Evolutionary conservation across 2,888 invertebrate genomes (phyloP).

Genomic region (Augochlorella aurata): DNA sequence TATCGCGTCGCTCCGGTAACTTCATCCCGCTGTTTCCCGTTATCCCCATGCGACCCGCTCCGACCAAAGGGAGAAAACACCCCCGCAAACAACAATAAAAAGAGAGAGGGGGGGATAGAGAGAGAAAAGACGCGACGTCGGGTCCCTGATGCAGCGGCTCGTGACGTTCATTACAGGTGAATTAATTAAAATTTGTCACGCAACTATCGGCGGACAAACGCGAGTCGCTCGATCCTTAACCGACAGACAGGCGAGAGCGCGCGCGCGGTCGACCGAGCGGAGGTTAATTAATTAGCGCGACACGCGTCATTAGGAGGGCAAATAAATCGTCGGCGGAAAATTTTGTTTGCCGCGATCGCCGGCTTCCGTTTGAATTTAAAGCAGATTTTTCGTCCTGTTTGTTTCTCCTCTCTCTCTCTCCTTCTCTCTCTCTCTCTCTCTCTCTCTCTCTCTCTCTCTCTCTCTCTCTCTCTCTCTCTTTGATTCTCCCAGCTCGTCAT

Average conservation of each 20-base stretch:
- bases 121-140: background rate
- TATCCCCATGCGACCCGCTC: background rate
- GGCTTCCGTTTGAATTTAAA: conserved; percentile 19
- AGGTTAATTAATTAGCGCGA: conserved; percentile 55
- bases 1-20: conserved; percentile 17
- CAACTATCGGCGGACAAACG: conserved; percentile 37
- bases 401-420: background rate
- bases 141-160: background rate
- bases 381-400: conserved; percentile 10
- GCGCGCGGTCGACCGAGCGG: background rate
- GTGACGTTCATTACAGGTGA: conserved; percentile 13
- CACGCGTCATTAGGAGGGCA: conserved; percentile 49
- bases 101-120: background rate
- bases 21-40: background rate
- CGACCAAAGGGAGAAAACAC: background rate
- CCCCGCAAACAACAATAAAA: background rate
- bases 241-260: background rate
- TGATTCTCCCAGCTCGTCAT: background rate
- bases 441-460: background rate
- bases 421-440: background rate
- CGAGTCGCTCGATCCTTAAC: conserved; percentile 21
- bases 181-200: conserved; percentile 52
- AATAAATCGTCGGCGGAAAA: conserved; percentile 44
- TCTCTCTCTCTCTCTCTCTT: background rate
- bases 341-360: conserved; percentile 38